Percentiles rank a stretch among this genome's conserved stretches.
These are phyloP conservation scores for Drosophila tani DNA, from an alignment of 1,140 invertebrate species.

Conservation along the genomic window DNA sequence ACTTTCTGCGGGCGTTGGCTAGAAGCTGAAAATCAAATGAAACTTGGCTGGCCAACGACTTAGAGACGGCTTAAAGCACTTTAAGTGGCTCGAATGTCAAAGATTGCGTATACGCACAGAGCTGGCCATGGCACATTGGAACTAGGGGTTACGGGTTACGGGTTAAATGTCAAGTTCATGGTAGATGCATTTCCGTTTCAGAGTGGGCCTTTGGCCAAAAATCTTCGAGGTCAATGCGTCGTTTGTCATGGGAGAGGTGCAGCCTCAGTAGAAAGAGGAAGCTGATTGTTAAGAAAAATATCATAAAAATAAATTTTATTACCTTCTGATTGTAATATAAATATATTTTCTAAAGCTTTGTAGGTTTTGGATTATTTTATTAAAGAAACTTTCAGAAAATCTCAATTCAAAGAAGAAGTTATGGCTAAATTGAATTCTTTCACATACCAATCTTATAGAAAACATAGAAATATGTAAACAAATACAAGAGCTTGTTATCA, in stretches of 20 bases:
- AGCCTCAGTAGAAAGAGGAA: no score
- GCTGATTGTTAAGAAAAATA: not conserved
- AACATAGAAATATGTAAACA: not conserved
- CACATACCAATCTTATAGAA: no score
- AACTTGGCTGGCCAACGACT: slow-evolving; percentile 54
- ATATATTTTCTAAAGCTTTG: no score
- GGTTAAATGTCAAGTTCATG: slow-evolving; percentile 59
- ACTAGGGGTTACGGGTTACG: not conserved
- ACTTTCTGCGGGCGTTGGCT: slow-evolving; percentile 23
- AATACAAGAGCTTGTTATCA: not conserved
- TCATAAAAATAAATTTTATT: not conserved
- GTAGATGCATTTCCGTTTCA: slow-evolving; percentile 2
- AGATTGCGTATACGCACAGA: slow-evolving; percentile 62
- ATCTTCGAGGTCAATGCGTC: slow-evolving; percentile 1
- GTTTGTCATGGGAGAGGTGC: not conserved
- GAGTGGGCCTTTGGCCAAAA: not conserved
- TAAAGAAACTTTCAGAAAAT: no score
- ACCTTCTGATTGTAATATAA: no score
- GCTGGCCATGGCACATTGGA: slow-evolving; percentile 29
- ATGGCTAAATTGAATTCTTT: not conserved
- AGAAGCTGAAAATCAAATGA: slow-evolving; percentile 57
- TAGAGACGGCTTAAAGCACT: slow-evolving; percentile 64
- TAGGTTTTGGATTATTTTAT: no score
- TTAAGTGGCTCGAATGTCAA: slow-evolving; percentile 70
- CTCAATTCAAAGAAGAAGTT: not conserved